Evolutionary conservation across 2,797 vertebrate genomes (phyloP), one percentile per base, ranked within the genome.

Genomic region (Esox masquinongy): DNA sequence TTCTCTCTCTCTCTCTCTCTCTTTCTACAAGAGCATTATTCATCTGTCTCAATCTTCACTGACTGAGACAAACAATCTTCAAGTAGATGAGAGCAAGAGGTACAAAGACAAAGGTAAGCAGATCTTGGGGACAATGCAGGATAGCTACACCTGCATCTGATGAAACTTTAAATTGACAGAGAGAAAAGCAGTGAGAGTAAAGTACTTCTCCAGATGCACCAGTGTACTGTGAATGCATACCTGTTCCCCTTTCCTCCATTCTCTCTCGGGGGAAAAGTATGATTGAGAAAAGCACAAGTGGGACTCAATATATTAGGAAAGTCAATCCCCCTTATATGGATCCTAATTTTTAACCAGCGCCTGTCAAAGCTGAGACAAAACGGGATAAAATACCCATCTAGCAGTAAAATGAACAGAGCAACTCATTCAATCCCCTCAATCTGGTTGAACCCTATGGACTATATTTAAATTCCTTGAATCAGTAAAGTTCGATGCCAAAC

Each of bases 201-300:
- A 73, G 66, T 75, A 70, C 15, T 81, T 81, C 84, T 85, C 83
- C 85, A 88, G 87, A 88, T 86, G 87, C 43, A 26, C 26, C 12
- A 26, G 24, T 67, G 72, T 70, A 82, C 29, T 3, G 1, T 31
- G 3, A 68, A 83, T 75, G 75, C 79, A 61, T 79, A 39, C 78
- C 36, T 82, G 72, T 69, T 11, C 24, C 68, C 47, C 5, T 47
- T n/a, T 47, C 68, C 15, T 12, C 16, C 39, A 22, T n/a, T 17
- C 22, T 14, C 22, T 56, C 26, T 36, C 53, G 67, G 63, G 75
- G 71, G 74, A 83, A 80, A 47, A n/a, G 34, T n/a, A 6, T 61
- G 74, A 86, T 79, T 76, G 74, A 59, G 29, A 78, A 82, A 85
- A 83, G 72, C 79, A 84, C 61, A 74, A 49, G 39, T 68, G 49